Base-by-base conservation (phyloP, 2,888 invertebrate species). In the Lycia hirtaria region DNA sequence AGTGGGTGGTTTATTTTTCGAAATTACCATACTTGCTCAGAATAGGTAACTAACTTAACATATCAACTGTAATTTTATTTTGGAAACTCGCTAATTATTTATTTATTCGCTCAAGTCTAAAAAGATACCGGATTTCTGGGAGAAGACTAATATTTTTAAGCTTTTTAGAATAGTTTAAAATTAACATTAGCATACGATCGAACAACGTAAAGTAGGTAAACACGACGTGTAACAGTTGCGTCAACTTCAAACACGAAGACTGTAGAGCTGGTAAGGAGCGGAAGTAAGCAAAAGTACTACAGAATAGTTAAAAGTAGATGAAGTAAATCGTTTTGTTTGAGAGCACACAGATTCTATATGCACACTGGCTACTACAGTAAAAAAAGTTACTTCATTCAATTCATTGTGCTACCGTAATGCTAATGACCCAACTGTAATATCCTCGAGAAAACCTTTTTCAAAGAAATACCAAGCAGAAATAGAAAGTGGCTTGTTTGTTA, bases 401-500 rank as follows among this genome's bases (percentile, higher is more conserved):
- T 48, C 26, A 28, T 28, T 9, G 22, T 22, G 45, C 47, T 35
- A 32, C 50, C 30, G 24, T 19, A 33, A 33, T 24, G 30, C 56
- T 49, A 56, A 50, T 33, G 56, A 51, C 51, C 44, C 26, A 52
- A 52, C 35, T n/a, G n/a, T n/a, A 48, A 33, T 22, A 35, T 45
- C 44, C 52, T 43, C 45, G 26, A 50, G 49, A 55, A 54, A 49
- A 50, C 24, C 30, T 53, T 54, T 59, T 59, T 50, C 41, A 54
- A 54, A 41, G 43, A 28, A 47, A 37, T 37, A 49, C 17, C 40
- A 7, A 68, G 43, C 9, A 63, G 62, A 62, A 72, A 64, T 72
- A 73, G 73, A 73, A 73, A 73, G 75, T 68, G 49, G 32, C 38
- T 20, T 43, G 47, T 52, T 48, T 48, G 57, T 58, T 47, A 54